A percentile compares a stretch with the other conserved stretches of the same genome.
phyloP scores from a whole-genome alignment of 2,797 vertebrate species.

The Naso thynnoides region DNA sequence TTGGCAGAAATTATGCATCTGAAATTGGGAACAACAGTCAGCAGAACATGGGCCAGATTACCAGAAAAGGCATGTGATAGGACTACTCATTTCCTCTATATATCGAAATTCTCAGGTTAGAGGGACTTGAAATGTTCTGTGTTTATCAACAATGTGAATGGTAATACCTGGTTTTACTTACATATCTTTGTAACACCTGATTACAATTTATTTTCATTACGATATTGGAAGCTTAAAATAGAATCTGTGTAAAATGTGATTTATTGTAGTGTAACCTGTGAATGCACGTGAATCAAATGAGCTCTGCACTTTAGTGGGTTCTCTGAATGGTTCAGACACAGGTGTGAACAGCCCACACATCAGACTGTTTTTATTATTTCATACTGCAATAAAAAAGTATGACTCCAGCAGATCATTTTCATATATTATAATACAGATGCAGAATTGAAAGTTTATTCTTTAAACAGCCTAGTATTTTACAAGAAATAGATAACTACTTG shows the following conservation, averaged over 20 bases:
- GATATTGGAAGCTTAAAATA: not conserved
- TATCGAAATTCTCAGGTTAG: not conserved
- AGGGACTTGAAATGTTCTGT: not conserved
- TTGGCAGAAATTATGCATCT: not conserved
- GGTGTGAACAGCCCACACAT: constrained; percentile 81
- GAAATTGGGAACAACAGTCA: not conserved
- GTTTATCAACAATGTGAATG: not conserved
- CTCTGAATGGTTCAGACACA: constrained; percentile 65
- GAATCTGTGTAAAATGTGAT: not conserved
- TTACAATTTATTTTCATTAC: not conserved
- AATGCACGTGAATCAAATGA: constrained; percentile 12
- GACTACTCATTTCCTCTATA: not conserved
- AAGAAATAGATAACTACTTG: constrained; percentile 90
- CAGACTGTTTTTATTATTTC: constrained; percentile 83
- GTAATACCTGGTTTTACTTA: not conserved
- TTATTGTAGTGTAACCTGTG: not conserved
- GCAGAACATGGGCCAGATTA: not conserved
- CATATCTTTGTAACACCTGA: not conserved
- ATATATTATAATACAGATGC: constrained; percentile 92
- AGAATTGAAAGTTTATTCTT: constrained; percentile 90
- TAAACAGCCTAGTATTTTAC: constrained; percentile 92
- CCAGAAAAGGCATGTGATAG: not conserved
- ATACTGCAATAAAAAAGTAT: constrained; percentile 87
- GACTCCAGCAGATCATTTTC: constrained; percentile 85
- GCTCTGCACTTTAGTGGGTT: not conserved